phyloP scores from a whole-genome alignment of 2,888 invertebrate species.

The Choristoneura rosaceana region DNA sequence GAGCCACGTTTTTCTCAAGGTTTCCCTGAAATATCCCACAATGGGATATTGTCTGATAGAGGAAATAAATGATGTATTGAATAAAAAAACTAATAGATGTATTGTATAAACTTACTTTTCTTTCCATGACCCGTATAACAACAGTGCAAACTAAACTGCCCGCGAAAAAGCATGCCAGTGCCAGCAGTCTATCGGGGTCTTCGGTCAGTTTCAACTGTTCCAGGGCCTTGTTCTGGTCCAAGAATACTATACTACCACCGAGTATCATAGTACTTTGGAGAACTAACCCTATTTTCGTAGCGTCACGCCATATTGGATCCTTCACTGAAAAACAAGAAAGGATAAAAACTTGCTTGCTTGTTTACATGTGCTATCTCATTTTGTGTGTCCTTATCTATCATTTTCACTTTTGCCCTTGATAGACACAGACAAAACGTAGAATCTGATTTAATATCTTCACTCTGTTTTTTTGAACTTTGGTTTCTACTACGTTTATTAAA shows the following conservation, averaged over 20 bases:
- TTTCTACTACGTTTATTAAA: too few relatives aligned
- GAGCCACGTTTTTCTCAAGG: too few relatives aligned
- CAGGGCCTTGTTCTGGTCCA: conserved; percentile 68
- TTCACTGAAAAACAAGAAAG: conserved; percentile 57
- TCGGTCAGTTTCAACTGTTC: conserved; percentile 57
- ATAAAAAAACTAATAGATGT: too few relatives aligned
- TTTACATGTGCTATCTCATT: not conserved
- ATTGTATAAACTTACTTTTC: conserved; percentile 46
- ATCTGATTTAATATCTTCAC: too few relatives aligned
- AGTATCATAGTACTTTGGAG: conserved; percentile 62
- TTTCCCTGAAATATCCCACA: too few relatives aligned
- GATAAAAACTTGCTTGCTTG: not conserved
- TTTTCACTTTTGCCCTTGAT: too few relatives aligned
- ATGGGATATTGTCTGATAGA: too few relatives aligned
- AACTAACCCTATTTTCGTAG: conserved; percentile 63
- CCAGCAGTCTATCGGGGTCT: conserved; percentile 60
- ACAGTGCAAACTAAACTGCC: conserved; percentile 56
- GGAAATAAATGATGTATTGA: too few relatives aligned
- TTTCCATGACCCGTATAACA: conserved; percentile 58
- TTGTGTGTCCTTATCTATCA: too few relatives aligned
- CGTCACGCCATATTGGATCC: conserved; percentile 70
- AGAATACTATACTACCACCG: conserved; percentile 69
- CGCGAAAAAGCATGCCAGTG: conserved; percentile 55
- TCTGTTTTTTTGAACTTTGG: too few relatives aligned
- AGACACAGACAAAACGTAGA: too few relatives aligned